Base-by-base conservation (phyloP, 2,113 vertebrate genomes). In the Orcinus orca region DNA sequence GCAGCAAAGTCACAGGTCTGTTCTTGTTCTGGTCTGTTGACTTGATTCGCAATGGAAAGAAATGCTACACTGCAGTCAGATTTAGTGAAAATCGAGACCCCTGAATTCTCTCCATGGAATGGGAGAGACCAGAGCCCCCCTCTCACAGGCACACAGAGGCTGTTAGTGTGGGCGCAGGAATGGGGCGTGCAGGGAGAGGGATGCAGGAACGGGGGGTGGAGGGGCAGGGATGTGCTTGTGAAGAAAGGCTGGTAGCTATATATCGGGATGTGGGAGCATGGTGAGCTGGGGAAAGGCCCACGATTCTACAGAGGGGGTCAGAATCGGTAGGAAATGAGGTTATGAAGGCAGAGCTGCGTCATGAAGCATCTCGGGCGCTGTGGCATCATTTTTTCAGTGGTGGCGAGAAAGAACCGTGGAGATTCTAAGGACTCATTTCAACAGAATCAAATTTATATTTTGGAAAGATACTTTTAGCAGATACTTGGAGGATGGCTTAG, bases 341-440 rank as follows among this genome's bases (percentile, higher is more conserved):
- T 29, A 20, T 4, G 58, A 65, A 44, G 68, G 25, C 5, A 36
- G n/a, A 25, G 77, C 47, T 13, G 31, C 14, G n/a, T 17, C 65
- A 15, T 1, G 1, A 77, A 76, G 80, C 3, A 0, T 62, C 38
- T 6, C 18, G 5, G 12, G 12, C 0, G 1, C 36, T 6, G 2
- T 0, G 41, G 33, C 15, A 12, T 26, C 31, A 44, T 20, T 88
- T 63, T 63, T 79, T 83, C 38, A n/a, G 20, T 11, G 18, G 41
- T 33, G 36, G 79, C 26, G 33, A 73, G 55, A 84, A 6, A 33
- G 33, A 26, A 29, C 44, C 53, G 47, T 1, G 25, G 67, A 83
- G 68, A 71, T 38, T 89, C 76, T 63, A 50, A 86, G 73, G 50
- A 53, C 23, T 8, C 82, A 63, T 55, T 73, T 85, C 50, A 65